Conservation (phyloP, 2,113 vertebrate genomes). For the Oreochromis spilurus region DNA sequence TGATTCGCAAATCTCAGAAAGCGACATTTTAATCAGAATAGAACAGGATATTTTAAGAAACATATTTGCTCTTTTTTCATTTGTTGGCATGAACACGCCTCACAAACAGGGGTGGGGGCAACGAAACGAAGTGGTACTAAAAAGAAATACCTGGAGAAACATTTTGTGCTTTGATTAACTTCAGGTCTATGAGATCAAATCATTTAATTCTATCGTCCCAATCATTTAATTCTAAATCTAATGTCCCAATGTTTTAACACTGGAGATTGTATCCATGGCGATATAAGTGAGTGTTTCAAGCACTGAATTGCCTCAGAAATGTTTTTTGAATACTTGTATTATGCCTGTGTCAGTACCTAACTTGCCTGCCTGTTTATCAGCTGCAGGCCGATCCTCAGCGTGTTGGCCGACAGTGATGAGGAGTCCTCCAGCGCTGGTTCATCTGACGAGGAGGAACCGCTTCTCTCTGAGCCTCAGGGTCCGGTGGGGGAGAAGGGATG, state of each 20-base stretch:
- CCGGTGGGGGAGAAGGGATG: constrained; percentile 64
- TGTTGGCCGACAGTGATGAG: constrained; percentile 83
- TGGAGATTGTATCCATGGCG: not conserved
- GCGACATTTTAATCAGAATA: not conserved
- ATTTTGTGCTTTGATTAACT: not conserved
- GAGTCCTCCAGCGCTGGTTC: constrained; percentile 86
- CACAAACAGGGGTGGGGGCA: not conserved
- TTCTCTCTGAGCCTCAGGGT: constrained; percentile 62
- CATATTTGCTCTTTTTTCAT: not conserved
- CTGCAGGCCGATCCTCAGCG: constrained; percentile 62
- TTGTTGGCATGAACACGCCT: not conserved
- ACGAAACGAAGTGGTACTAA: not conserved
- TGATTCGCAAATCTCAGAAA: not conserved
- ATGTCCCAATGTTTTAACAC: not conserved
- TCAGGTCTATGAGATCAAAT: not conserved
- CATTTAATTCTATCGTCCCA: not conserved
- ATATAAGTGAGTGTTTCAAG: not conserved
- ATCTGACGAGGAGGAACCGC: constrained; percentile 80
- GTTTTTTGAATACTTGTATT: not conserved
- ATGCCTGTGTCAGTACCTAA: not conserved
- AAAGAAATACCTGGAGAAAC: not conserved
- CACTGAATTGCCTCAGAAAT: not conserved
- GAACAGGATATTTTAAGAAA: not conserved
- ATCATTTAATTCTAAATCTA: not conserved
- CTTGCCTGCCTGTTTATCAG: not conserved